Conservation (phyloP, 1,140 invertebrate genomes). For the Heliconius hermathena region DNA sequence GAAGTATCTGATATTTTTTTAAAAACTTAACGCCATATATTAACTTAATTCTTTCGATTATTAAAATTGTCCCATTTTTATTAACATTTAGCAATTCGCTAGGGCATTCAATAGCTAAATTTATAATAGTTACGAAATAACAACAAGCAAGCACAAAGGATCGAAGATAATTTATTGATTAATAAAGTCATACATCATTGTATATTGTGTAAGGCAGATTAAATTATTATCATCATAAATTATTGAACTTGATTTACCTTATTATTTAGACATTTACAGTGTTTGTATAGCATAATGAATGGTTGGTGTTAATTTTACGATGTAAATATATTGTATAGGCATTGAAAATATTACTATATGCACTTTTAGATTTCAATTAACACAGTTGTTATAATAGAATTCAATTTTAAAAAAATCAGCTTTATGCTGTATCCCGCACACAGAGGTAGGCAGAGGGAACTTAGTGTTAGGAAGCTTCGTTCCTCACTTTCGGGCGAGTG, state of each 20-base stretch:
- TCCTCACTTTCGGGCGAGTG: too few relatives aligned
- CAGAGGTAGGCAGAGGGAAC: too few relatives aligned
- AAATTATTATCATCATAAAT: constrained; percentile 4
- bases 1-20: too few relatives aligned
- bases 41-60: too few relatives aligned
- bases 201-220: background rate
- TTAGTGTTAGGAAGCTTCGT: too few relatives aligned
- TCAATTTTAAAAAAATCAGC: too few relatives aligned
- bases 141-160: background rate
- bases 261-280: constrained; percentile 7
- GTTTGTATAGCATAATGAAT: background rate
- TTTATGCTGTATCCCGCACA: too few relatives aligned
- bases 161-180: background rate
- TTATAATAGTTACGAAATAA: background rate
- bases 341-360: background rate
- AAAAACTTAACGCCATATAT: too few relatives aligned
- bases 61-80: too few relatives aligned
- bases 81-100: background rate
- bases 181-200: background rate
- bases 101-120: background rate
- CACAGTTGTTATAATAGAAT: background rate
- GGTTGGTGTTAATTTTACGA: background rate
- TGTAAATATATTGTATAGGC: background rate
- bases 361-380: background rate
- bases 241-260: background rate